Percentiles rank a stretch among this genome's conserved stretches.
Evolutionary conservation across 2,797 vertebrate species (phyloP).

Genomic region (Gobio occitaniae): DNA sequence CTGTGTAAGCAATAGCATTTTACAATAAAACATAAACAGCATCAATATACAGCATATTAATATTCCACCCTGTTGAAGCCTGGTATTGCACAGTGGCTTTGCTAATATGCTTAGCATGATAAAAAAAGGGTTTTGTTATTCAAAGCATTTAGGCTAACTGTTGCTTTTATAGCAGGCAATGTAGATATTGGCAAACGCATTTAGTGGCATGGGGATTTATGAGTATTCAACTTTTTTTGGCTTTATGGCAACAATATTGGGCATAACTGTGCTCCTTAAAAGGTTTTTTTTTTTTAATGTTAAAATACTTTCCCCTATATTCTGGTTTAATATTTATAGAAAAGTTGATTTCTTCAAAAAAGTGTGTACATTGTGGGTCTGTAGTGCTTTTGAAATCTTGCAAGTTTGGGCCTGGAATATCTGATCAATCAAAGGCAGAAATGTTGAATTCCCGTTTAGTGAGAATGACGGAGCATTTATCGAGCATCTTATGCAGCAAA

Average conservation of each 20-base stretch:
- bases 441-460: not conserved
- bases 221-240: not conserved
- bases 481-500: not conserved
- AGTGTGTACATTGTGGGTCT: not conserved
- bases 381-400: not conserved
- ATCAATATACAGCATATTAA: slow-evolving; percentile 2
- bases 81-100: not conserved
- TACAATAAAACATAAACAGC: slow-evolving; percentile 27
- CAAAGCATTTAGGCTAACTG: not conserved
- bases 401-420: not conserved
- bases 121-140: not conserved
- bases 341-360: not conserved
- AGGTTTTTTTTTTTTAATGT: not conserved
- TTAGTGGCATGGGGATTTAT: not conserved
- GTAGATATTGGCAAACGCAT: slow-evolving; percentile 35
- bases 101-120: slow-evolving; percentile 2
- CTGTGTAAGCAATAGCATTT: slow-evolving; percentile 36
- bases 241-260: not conserved
- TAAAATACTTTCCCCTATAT: not conserved
- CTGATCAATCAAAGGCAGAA: not conserved
- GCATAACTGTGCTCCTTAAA: not conserved
- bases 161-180: slow-evolving; percentile 31
- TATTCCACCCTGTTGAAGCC: not conserved
- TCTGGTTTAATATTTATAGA: not conserved
- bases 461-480: not conserved